A percentile compares a stretch with the other conserved stretches of the same genome.
Conservation (phyloP, 30 jellyfish, hydroid and myxozoan genomes). For the Clytia hemisphaerica region DNA sequence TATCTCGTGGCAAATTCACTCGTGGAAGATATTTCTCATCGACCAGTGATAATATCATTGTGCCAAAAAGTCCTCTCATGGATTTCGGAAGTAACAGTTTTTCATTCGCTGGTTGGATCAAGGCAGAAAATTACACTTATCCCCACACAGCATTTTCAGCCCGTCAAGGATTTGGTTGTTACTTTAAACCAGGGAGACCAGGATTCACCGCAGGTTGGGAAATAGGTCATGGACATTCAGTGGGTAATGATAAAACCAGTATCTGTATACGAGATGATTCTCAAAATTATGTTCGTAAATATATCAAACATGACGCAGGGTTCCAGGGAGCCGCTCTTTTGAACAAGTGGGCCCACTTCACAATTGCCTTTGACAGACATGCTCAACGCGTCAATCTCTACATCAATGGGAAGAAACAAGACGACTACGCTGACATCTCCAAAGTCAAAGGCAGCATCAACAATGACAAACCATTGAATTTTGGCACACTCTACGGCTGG, state of each 20-base stretch:
- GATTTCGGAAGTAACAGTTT: constrained; percentile 1
- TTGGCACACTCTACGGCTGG: constrained; percentile 17
- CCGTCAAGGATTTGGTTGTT: neutral
- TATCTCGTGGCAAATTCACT: constrained; percentile 10
- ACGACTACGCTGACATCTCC: neutral
- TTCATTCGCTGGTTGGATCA: constrained; percentile 6
- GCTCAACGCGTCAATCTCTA: neutral
- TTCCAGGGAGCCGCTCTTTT: neutral
- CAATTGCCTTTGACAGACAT: constrained; percentile 2
- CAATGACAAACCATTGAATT: neutral
- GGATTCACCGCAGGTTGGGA: neutral
- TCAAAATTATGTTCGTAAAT: neutral
- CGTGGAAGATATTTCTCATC: neutral
- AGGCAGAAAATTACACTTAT: neutral
- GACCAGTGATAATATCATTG: neutral
- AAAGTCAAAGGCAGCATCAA: constrained; percentile 3
- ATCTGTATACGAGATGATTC: constrained; percentile 2
- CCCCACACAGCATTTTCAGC: neutral
- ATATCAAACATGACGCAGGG: neutral
- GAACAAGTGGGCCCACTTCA: constrained; percentile 12
- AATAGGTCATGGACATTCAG: neutral
- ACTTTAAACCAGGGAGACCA: neutral
- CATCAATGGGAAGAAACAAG: constrained; percentile 10
- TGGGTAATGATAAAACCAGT: neutral
- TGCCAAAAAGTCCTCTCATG: neutral